Evolutionary conservation across 2,113 vertebrate species (phyloP).

Genomic region (Oreotrochilus melanogaster): DNA sequence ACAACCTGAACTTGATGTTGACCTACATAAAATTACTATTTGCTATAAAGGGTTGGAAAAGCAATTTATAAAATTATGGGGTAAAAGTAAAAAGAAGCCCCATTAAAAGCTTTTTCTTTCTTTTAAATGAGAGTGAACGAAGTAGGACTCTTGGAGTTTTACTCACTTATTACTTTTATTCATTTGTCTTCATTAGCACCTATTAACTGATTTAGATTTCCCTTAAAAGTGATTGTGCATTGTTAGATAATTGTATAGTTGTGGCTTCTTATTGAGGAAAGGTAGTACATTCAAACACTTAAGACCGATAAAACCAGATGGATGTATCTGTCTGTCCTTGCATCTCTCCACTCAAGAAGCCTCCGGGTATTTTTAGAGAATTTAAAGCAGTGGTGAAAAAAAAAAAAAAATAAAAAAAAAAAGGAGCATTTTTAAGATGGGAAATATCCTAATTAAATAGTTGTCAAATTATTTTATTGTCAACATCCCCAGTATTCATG

Average conservation of each 20-base stretch:
- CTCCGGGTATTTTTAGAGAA: constrained; percentile 5
- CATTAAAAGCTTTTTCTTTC: constrained; percentile 71
- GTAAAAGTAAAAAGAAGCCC: constrained; percentile 73
- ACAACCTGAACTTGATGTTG: constrained; percentile 71
- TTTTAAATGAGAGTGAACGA: constrained; percentile 62
- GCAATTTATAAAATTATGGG: constrained; percentile 81
- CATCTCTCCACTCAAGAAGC: not conserved
- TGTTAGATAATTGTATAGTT: constrained; percentile 61
- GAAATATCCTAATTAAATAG: constrained; percentile 71
- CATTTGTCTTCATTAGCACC: constrained; percentile 74
- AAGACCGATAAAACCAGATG: constrained; percentile 46
- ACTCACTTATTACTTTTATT: constrained; percentile 72
- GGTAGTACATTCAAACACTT: constrained; percentile 57
- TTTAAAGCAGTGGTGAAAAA: constrained; percentile 16
- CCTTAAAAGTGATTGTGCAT: constrained; percentile 63
- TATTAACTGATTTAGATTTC: constrained; percentile 71
- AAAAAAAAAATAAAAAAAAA: not conserved
- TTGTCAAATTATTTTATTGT: constrained; percentile 59
- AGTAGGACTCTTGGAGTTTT: constrained; percentile 35
- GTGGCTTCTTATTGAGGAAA: constrained; percentile 68
- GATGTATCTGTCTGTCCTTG: constrained; percentile 14
- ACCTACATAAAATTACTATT: constrained; percentile 82
- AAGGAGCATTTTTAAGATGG: constrained; percentile 32
- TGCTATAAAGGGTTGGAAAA: constrained; percentile 78
- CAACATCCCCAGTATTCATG: constrained; percentile 48